Evolutionary conservation across 2,888 invertebrate genomes (phyloP).

Genomic region (Imbricaverruca yamaguchii): DNA sequence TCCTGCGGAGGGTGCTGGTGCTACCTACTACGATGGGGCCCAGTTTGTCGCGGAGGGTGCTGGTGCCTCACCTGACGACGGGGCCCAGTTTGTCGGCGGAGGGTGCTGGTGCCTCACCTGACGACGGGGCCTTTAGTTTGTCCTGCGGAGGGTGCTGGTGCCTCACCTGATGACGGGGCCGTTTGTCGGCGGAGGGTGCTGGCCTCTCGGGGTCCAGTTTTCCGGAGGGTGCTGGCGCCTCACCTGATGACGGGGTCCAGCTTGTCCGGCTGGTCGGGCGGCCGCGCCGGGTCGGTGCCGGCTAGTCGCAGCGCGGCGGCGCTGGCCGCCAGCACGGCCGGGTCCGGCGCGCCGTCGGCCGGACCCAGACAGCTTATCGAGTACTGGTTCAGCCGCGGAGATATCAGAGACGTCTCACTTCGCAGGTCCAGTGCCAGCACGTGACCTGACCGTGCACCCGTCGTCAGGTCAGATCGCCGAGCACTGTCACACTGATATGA

Average conservation of each 20-base stretch:
- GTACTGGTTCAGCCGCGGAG: conserved; percentile 55
- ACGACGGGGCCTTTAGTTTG: too few relatives aligned
- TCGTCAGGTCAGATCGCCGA: not conserved
- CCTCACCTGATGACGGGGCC: too few relatives aligned
- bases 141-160: too few relatives aligned
- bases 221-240: not conserved
- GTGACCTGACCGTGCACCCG: conserved; percentile 47
- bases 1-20: not conserved
- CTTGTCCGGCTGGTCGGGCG: not conserved
- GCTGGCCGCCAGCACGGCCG: conserved; percentile 48
- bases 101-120: too few relatives aligned
- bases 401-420: conserved; percentile 59
- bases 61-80: too few relatives aligned
- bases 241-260: not conserved
- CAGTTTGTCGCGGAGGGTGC: too few relatives aligned
- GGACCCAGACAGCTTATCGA: conserved; percentile 50
- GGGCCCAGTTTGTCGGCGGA: too few relatives aligned
- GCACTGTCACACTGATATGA: not conserved
- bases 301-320: conserved; percentile 34
- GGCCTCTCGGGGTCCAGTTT: not conserved
- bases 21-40: too few relatives aligned
- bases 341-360: conserved; percentile 45
- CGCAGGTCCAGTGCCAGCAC: conserved; percentile 58
- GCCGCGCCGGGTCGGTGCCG: conserved; percentile 21
- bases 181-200: too few relatives aligned